These are phyloP conservation scores for Triplophysa bombifrons DNA, from an alignment of 2,797 vertebrate species.

Conservation along the genomic window DNA sequence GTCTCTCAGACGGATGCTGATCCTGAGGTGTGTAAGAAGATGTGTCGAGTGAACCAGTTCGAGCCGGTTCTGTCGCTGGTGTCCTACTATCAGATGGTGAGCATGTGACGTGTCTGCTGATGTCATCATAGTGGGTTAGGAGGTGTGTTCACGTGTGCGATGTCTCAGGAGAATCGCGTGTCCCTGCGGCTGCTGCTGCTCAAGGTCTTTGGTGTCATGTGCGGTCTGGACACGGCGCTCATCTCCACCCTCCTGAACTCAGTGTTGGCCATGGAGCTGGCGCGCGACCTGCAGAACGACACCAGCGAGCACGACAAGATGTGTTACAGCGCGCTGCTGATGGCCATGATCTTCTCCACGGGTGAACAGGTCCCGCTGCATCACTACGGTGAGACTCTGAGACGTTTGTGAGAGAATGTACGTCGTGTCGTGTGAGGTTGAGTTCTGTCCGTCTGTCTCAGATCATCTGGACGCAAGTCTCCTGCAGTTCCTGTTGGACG, in stretches of 20 bases:
- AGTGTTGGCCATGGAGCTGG: constrained; percentile 96
- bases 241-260: constrained; percentile 94
- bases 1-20: constrained; percentile 91
- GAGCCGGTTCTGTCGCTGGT: constrained; percentile 92
- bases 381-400: constrained; percentile 85
- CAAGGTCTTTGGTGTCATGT: constrained; percentile 98
- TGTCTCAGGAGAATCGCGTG: constrained; percentile 87
- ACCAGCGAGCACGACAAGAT: constrained; percentile 96
- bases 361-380: constrained; percentile 96
- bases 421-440: neutral
- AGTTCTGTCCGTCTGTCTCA: constrained; percentile 63
- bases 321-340: constrained; percentile 93
- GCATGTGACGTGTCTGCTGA: constrained; percentile 39
- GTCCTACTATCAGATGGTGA: constrained; percentile 98
- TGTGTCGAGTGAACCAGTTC: constrained; percentile 90
- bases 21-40: constrained; percentile 95
- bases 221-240: constrained; percentile 87
- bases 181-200: constrained; percentile 89
- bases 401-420: neutral
- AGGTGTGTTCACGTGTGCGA: too few species aligned
- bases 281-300: constrained; percentile 93
- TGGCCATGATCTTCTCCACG: constrained; percentile 97
- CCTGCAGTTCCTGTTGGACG: constrained; percentile 87
- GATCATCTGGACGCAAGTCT: constrained; percentile 94
- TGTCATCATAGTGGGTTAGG: neutral